A percentile compares a stretch with the other conserved stretches of the same genome.
phyloP scores from a whole-genome alignment of 2,797 vertebrate genomes.

The Sebastes minor region DNA sequence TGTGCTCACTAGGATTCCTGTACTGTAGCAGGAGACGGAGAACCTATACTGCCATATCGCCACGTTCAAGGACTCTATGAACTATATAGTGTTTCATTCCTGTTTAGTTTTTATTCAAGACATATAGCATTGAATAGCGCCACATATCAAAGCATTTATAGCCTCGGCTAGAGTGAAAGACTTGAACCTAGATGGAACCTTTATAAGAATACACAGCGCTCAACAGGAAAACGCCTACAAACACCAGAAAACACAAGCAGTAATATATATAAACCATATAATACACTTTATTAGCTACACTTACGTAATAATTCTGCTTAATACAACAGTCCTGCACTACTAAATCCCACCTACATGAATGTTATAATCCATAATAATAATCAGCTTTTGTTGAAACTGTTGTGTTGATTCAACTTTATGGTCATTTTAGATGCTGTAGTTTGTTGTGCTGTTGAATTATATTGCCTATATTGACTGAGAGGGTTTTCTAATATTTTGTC shows the following conservation, averaged over 20 bases:
- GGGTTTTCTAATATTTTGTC: neutral
- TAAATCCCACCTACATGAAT: neutral
- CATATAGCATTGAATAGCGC: neutral
- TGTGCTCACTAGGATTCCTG: slow-evolving; percentile 20
- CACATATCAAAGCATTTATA: neutral
- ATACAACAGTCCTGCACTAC: neutral
- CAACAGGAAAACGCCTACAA: neutral
- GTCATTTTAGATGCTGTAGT: neutral
- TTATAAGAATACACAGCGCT: neutral
- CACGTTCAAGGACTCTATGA: neutral
- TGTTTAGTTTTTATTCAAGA: neutral
- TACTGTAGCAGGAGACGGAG: neutral
- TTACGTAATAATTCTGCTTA: neutral
- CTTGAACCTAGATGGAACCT: neutral
- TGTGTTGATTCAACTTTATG: too few species aligned
- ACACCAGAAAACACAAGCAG: neutral
- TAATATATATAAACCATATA: neutral
- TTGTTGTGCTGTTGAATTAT: neutral
- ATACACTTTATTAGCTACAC: neutral
- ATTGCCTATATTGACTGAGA: neutral
- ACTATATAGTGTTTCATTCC: neutral
- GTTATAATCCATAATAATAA: neutral
- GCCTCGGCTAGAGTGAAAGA: neutral
- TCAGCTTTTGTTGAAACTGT: neutral
- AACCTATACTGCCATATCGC: slow-evolving; percentile 2